A percentile compares a stretch with the other conserved stretches of the same genome.
These are phyloP conservation scores for Rhea pennata DNA, from an alignment of 2,113 vertebrate species.

Conservation along the genomic window DNA sequence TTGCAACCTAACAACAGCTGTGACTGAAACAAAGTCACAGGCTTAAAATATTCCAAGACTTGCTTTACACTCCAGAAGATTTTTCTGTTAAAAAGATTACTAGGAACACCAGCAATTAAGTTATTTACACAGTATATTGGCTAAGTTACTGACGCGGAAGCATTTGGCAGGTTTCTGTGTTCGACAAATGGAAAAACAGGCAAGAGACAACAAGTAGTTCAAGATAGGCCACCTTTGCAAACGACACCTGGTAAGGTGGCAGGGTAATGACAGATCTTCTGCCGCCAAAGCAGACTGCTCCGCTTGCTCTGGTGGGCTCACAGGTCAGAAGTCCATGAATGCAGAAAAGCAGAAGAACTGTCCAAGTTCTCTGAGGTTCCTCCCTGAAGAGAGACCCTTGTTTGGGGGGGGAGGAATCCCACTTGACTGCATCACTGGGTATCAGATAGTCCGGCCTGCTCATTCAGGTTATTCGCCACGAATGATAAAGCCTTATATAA, in stretches of 20 bases:
- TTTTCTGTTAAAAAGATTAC: not conserved
- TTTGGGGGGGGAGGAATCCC: not conserved
- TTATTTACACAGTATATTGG: too few species aligned
- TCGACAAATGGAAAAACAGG: not conserved
- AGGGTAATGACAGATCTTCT: not conserved
- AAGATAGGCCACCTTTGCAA: not conserved
- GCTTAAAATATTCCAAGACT: not conserved
- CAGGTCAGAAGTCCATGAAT: not conserved
- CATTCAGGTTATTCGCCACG: not conserved
- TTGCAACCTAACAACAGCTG: not conserved
- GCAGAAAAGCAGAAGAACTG: not conserved
- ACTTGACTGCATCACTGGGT: not conserved
- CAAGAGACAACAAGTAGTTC: not conserved
- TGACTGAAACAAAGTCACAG: not conserved
- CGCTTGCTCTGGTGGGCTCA: not conserved
- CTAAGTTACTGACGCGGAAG: not conserved
- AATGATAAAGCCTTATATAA: not conserved
- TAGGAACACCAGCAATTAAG: not conserved
- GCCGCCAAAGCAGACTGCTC: not conserved
- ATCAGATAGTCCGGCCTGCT: rapidly evolving
- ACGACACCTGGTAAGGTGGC: not conserved
- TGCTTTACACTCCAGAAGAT: not conserved
- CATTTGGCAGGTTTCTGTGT: not conserved
- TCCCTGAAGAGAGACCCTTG: not conserved
- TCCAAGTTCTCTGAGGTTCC: not conserved